Conservation (phyloP, 2,888 invertebrate species). For the Proisotoma minuta region DNA sequence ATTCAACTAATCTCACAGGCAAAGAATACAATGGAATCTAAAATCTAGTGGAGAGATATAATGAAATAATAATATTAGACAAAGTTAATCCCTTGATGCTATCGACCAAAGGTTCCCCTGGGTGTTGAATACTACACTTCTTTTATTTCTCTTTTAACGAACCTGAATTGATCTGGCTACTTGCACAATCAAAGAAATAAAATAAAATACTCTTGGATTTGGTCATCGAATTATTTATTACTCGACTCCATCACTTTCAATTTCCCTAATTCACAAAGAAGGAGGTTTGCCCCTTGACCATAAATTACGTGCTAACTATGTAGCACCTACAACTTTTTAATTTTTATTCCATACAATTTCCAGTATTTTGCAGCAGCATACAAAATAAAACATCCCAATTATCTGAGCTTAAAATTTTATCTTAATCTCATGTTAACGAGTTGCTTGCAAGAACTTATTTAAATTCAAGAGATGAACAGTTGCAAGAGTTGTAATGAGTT, state of each 20-base stretch:
- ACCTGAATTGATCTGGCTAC: not conserved
- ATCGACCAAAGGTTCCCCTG: not conserved
- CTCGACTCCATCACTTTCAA: not conserved
- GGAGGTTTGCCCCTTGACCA: no score
- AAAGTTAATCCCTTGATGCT: constrained; percentile 2
- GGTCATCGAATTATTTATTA: not conserved
- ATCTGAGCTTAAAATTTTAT: no score
- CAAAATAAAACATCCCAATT: no score
- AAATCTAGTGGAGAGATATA: not conserved
- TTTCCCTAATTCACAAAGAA: not conserved
- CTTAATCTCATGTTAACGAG: no score
- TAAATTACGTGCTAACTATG: no score
- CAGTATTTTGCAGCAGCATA: no score
- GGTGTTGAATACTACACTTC: constrained; percentile 10
- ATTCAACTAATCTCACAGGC: not conserved
- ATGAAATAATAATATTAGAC: not conserved
- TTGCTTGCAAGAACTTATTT: no score
- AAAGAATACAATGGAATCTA: not conserved
- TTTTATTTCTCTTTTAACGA: constrained; percentile 6
- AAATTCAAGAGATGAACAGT: no score
- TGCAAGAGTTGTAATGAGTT: no score
- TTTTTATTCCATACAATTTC: no score
- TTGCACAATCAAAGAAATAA: no score
- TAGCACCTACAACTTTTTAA: no score
- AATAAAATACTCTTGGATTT: not conserved